Percentiles rank a stretch among this genome's conserved stretches.
phyloP scores from a whole-genome alignment of 2,888 invertebrate genomes.

The Perizoma flavofasciatum region DNA sequence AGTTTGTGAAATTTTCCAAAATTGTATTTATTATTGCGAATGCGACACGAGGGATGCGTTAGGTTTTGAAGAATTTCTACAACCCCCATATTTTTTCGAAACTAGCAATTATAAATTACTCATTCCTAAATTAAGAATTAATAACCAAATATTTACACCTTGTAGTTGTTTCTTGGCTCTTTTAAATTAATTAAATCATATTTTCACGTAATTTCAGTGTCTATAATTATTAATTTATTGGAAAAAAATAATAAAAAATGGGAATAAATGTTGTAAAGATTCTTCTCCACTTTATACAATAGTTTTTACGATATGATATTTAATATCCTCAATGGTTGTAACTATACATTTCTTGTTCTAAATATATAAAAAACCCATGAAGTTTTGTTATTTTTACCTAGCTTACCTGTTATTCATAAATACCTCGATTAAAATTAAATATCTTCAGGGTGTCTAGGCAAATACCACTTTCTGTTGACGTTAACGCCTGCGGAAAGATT shows the following conservation, averaged over 20 bases:
- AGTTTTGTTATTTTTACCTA: slow-evolving; percentile 43
- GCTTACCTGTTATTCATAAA: not conserved
- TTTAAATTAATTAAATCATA: slow-evolving; percentile 79
- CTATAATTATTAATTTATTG: slow-evolving; percentile 82
- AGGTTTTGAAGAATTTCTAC: slow-evolving; percentile 61
- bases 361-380: slow-evolving; percentile 81
- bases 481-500: too few relatives aligned
- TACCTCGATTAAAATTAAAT: not conserved
- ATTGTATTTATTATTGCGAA: slow-evolving; percentile 34
- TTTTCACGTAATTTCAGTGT: slow-evolving; percentile 83
- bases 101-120: slow-evolving; percentile 74
- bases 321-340: slow-evolving; percentile 85
- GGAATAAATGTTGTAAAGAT: slow-evolving; percentile 75
- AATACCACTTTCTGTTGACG: too few relatives aligned
- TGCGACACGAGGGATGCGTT: slow-evolving; percentile 25
- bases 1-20: slow-evolving; percentile 64
- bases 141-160: slow-evolving; percentile 80
- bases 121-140: slow-evolving; percentile 81
- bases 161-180: slow-evolving; percentile 81
- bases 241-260: slow-evolving; percentile 75
- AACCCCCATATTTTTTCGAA: slow-evolving; percentile 60
- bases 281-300: slow-evolving; percentile 83
- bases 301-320: slow-evolving; percentile 85
- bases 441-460: too few relatives aligned
- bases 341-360: slow-evolving; percentile 85